phyloP scores from a whole-genome alignment of 2,113 vertebrate species.

The Aleadryas rufinucha region DNA sequence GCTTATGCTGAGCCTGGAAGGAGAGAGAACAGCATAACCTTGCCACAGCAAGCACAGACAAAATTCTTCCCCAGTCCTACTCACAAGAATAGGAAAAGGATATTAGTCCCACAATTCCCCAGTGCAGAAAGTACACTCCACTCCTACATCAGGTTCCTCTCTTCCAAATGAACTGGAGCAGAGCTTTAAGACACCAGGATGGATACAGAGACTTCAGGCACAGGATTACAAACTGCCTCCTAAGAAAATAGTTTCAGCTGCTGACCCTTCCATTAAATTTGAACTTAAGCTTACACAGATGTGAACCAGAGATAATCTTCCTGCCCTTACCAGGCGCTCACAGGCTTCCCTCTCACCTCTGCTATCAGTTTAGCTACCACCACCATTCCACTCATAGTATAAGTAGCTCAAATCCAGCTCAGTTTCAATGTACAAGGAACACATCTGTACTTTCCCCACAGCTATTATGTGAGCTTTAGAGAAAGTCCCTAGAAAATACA shows the following conservation, averaged over 20 bases:
- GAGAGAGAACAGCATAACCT: neutral
- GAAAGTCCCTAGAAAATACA: neutral
- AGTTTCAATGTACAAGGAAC: neutral
- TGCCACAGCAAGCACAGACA: neutral
- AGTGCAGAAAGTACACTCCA: neutral
- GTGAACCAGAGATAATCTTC: neutral
- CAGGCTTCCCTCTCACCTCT: neutral
- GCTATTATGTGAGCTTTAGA: neutral
- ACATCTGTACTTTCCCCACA: neutral
- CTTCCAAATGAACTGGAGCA: neutral
- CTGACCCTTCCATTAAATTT: neutral
- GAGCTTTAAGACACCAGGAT: neutral
- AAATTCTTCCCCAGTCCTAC: neutral
- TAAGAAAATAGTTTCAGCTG: neutral
- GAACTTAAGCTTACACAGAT: neutral
- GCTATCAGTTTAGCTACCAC: neutral
- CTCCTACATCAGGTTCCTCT: neutral
- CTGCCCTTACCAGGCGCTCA: neutral
- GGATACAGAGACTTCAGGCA: neutral
- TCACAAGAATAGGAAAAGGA: neutral
- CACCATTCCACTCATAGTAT: neutral
- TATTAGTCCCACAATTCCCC: neutral
- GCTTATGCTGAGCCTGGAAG: conserved; percentile 94
- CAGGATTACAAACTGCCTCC: neutral
- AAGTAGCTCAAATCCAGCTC: neutral